Evolutionary conservation across 2,888 invertebrate genomes (phyloP).

Genomic region (Ptychoptera contaminata): DNA sequence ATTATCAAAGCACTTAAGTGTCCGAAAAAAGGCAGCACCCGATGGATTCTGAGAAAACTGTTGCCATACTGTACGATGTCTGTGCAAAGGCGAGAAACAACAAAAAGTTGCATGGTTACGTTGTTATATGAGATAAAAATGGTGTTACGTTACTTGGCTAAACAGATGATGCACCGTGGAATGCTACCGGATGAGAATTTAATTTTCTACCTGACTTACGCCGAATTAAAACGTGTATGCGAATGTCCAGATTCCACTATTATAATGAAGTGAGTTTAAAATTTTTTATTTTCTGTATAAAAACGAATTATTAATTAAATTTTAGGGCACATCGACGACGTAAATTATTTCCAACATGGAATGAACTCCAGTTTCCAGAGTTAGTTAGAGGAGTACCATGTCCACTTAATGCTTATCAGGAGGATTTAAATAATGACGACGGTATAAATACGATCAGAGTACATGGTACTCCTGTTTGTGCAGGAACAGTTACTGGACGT

Average conservation of each 20-base stretch:
- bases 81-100: conserved; percentile 47
- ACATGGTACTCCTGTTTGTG: conserved; percentile 53
- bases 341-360: conserved; percentile 42
- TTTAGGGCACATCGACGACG: conserved; percentile 53
- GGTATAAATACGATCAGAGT: conserved; percentile 15
- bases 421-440: conserved; percentile 1
- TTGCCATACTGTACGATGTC: conserved; percentile 43
- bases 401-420: conserved; percentile 18
- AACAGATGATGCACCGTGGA: conserved; percentile 42
- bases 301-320: conserved; percentile 35
- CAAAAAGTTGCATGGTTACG: conserved; percentile 43
- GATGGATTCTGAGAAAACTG: conserved; percentile 41
- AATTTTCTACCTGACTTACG: conserved; percentile 48
- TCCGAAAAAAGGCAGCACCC: conserved; percentile 33
- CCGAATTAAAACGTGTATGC: conserved; percentile 45
- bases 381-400: conserved; percentile 33
- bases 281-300: conserved; percentile 17
- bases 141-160: conserved; percentile 40
- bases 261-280: not conserved
- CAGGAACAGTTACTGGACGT: conserved; percentile 47
- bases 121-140: conserved; percentile 41
- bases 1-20: conserved; percentile 35
- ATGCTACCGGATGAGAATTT: conserved; percentile 46
- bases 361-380: conserved; percentile 46
- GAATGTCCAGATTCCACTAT: conserved; percentile 19